phyloP scores from a whole-genome alignment of 2,797 vertebrate genomes.

The Bovichtus variegatus region DNA sequence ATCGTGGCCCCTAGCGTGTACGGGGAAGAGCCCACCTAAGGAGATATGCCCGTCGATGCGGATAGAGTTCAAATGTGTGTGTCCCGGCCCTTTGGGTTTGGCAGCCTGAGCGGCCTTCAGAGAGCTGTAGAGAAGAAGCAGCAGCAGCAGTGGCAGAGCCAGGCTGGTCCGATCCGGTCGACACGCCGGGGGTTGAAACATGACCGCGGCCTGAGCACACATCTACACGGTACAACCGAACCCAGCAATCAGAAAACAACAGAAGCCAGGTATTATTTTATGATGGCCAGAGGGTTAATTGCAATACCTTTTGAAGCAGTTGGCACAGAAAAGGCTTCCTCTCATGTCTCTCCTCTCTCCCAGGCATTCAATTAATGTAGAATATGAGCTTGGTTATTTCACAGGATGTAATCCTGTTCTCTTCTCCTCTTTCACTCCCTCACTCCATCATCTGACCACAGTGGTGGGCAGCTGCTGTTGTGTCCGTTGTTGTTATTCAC shows the following conservation, averaged over 20 bases:
- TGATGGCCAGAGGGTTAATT: slow-evolving; percentile 76
- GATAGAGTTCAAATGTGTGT: slow-evolving; percentile 97
- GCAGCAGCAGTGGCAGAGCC: slow-evolving; percentile 64
- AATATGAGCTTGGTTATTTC: slow-evolving; percentile 70
- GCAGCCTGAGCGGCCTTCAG: slow-evolving; percentile 82
- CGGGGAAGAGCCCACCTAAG: slow-evolving; percentile 96
- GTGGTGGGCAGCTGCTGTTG: slow-evolving; percentile 63
- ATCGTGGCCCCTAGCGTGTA: slow-evolving; percentile 93
- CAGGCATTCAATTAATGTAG: slow-evolving; percentile 76
- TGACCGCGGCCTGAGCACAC: slow-evolving; percentile 61
- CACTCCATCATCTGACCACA: slow-evolving; percentile 73
- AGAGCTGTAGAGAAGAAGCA: slow-evolving; percentile 76
- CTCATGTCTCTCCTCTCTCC: slow-evolving; percentile 75
- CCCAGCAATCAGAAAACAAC: slow-evolving; percentile 53
- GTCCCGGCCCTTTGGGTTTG: slow-evolving; percentile 91
- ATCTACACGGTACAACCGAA: slow-evolving; percentile 35
- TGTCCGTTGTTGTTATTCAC: slow-evolving; percentile 66
- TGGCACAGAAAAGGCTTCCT: slow-evolving; percentile 69
- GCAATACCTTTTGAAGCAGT: slow-evolving; percentile 71
- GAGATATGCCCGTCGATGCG: slow-evolving; percentile 98
- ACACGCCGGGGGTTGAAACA: slow-evolving; percentile 70
- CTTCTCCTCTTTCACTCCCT: slow-evolving; percentile 61
- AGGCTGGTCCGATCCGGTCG: slow-evolving; percentile 59
- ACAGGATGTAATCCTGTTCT: slow-evolving; percentile 63
- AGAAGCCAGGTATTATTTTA: slow-evolving; percentile 71